phyloP scores from a whole-genome alignment of 2,113 vertebrate species.

The Steatornis caripensis region DNA sequence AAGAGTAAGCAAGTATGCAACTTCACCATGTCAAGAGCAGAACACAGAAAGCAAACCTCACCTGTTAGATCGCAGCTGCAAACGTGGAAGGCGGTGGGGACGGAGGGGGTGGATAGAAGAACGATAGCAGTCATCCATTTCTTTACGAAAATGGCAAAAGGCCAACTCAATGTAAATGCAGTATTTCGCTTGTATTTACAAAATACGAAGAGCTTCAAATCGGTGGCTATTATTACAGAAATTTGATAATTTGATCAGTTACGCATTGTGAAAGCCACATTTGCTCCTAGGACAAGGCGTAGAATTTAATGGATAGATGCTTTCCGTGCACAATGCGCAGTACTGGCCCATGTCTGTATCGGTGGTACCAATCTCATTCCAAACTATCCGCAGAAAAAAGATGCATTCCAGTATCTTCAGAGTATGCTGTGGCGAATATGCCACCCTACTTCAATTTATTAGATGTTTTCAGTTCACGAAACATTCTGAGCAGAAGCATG shows the following conservation, averaged over 20 bases:
- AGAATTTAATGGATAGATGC: neutral
- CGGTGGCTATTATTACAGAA: neutral
- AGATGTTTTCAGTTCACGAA: neutral
- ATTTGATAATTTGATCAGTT: neutral
- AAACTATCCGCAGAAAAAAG: neutral
- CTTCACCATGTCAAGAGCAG: neutral
- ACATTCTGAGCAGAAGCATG: neutral
- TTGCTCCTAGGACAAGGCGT: neutral
- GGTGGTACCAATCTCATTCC: neutral
- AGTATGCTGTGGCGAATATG: neutral
- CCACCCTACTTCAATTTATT: neutral
- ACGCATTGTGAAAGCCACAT: neutral
- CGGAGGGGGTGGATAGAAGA: neutral
- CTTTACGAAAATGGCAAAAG: neutral
- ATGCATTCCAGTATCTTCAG: neutral
- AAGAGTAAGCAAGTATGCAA: neutral
- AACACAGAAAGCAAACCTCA: neutral
- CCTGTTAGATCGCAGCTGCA: neutral
- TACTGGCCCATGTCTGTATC: neutral
- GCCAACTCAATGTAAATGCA: neutral
- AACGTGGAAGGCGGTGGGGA: fast-evolving
- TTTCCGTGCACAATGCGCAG: neutral
- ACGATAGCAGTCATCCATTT: neutral
- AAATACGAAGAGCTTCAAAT: neutral
- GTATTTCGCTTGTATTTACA: neutral